Base-by-base conservation (phyloP, 2,888 invertebrate species). In the Exephanes ischioxanthus region DNA sequence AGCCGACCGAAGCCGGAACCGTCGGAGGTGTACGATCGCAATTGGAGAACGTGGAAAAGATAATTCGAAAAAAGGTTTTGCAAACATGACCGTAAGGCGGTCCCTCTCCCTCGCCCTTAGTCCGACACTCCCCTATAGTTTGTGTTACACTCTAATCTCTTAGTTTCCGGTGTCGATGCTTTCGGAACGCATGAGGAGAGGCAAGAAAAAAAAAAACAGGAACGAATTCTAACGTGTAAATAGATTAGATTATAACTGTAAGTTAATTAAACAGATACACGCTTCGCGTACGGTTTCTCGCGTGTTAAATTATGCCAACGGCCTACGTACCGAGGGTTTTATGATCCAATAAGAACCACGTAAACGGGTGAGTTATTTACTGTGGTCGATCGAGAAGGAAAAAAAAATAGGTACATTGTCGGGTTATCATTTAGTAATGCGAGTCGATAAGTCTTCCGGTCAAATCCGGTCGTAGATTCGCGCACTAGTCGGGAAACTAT, bases 201-300 rank as follows among this genome's bases (percentile, higher is more conserved):
- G 41, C 71, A 66, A 48, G 55, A 58, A 86, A 66, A 66, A 58
- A 82, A 67, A 83, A 84, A 79, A 66, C 84, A 14, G 19, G 19
- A 55, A 48, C 45, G 53, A 55, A 55, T 80, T 87, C 84, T 72
- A 88, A 89, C 89, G 88, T 88, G 88, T 91, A 92, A 90, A 89
- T 89, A 90, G 88, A 91, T 92, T 90, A 86, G 89, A 91, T 90
- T 90, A 90, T 88, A 89, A 89, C 88, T 88, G 88, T 89, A 90
- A 91, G 89, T 91, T 90, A 89, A 90, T 91, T 90, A 84, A 84
- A 83, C 84, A 71, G 61, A 77, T 75, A 83, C 45, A 83, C 80
- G 67, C 19, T 33, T 33, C 75, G 63, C 63, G 30, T 66, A 61
- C 33, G 63, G 63, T 51, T 67, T 78, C 80, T 76, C 51, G 67